Evolutionary conservation across 2,888 invertebrate genomes (phyloP), one percentile per base, ranked within the genome.

Genomic region (Poecilus cupreus): DNA sequence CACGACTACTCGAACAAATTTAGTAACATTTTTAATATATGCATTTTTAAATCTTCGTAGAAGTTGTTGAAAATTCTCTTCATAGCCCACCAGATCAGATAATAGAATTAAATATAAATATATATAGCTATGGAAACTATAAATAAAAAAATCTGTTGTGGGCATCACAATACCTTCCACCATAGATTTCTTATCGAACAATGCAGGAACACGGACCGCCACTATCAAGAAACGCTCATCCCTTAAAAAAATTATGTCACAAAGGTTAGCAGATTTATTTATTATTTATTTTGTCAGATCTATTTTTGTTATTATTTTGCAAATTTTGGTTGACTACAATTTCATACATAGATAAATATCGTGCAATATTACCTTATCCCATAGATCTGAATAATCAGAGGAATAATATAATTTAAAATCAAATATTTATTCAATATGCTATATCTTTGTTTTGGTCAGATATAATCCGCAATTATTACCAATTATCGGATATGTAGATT

Each of bases 151-250:
- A n/a, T n/a, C n/a, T n/a, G n/a, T n/a, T n/a, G n/a, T n/a, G n/a
- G n/a, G n/a, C n/a, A n/a, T n/a, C n/a, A n/a, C n/a, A n/a, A n/a
- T n/a, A n/a, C n/a, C n/a, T n/a, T n/a, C n/a, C n/a, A n/a, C n/a
- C n/a, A n/a, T n/a, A n/a, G n/a, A n/a, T n/a, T n/a, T n/a, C n/a
- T n/a, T n/a, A n/a, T n/a, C n/a, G n/a, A n/a, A n/a, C n/a, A n/a
- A n/a, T n/a, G n/a, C n/a, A n/a, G n/a, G n/a, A n/a, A n/a, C n/a
- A n/a, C n/a, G n/a, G n/a, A n/a, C n/a, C n/a, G n/a, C n/a, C n/a
- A n/a, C 78, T 43, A 22, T 78, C 78, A 37, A 32, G 8, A 18
- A 51, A 2, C 46, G 46, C 72, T 74, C 46, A 20, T 22, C n/a
- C 20, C 11, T 8, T 11, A n/a, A 2, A 0, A 57, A 60, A 26